phyloP scores from a whole-genome alignment of 2,888 invertebrate genomes.

The Crematogaster levior region DNA sequence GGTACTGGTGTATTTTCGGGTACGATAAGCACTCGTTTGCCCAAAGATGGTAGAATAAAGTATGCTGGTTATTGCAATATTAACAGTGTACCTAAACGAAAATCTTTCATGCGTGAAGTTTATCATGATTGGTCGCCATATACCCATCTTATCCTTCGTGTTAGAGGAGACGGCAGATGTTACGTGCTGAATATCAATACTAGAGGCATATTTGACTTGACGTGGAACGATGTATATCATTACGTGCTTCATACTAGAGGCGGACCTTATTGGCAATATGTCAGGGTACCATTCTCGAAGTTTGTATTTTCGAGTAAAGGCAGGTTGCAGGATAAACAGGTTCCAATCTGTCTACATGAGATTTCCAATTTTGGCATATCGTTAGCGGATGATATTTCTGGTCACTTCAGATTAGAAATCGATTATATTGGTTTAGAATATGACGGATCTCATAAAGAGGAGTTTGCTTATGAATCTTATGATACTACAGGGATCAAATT shows the following conservation, averaged over 20 bases:
- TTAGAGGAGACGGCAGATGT: slow-evolving; percentile 97
- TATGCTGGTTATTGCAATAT: slow-evolving; percentile 94
- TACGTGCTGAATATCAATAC: slow-evolving; percentile 94
- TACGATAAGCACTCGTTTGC: slow-evolving; percentile 89
- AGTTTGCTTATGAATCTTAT: slow-evolving; percentile 94
- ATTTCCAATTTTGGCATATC: slow-evolving; percentile 94
- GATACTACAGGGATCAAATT: neutral
- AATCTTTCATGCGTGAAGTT: slow-evolving; percentile 92
- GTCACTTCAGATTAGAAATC: slow-evolving; percentile 95
- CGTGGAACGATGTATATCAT: slow-evolving; percentile 96
- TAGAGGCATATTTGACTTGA: slow-evolving; percentile 92
- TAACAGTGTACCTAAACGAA: slow-evolving; percentile 90
- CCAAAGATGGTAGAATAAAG: slow-evolving; percentile 93
- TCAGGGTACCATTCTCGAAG: slow-evolving; percentile 97
- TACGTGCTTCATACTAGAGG: slow-evolving; percentile 97
- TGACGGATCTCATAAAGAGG: slow-evolving; percentile 93
- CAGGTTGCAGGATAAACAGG: slow-evolving; percentile 93
- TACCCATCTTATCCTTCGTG: slow-evolving; percentile 91
- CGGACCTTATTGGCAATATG: slow-evolving; percentile 98
- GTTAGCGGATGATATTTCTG: slow-evolving; percentile 92
- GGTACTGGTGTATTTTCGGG: slow-evolving; percentile 92
- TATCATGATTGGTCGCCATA: slow-evolving; percentile 92
- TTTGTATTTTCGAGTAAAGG: slow-evolving; percentile 94
- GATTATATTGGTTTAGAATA: slow-evolving; percentile 96
- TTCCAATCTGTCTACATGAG: slow-evolving; percentile 87